Percentiles rank a stretch among this genome's conserved stretches.
Evolutionary conservation across 2,113 vertebrate genomes (phyloP).

Genomic region (Sylvietta virens): DNA sequence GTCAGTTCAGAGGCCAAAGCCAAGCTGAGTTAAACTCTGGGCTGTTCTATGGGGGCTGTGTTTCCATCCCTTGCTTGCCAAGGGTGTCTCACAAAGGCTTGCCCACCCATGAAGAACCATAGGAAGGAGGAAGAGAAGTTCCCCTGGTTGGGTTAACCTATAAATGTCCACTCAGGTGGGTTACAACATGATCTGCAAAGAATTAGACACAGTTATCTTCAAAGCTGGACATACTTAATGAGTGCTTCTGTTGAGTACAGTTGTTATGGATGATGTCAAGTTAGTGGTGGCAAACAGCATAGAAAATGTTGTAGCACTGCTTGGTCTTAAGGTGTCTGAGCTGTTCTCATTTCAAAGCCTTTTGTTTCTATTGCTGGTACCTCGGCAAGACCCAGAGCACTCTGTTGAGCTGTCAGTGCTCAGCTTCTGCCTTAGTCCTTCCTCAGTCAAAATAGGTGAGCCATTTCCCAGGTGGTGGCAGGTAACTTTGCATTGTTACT

Average conservation of each 20-base stretch:
- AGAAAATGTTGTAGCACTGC: fast-evolving
- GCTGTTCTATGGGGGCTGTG: not conserved
- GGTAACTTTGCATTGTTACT: not conserved
- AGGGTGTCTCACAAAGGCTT: not conserved
- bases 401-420: not conserved
- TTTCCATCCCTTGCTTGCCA: not conserved
- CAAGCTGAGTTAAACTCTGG: not conserved
- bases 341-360: not conserved
- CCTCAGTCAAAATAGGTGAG: not conserved
- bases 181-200: not conserved
- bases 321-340: not conserved
- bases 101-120: not conserved
- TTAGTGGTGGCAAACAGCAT: not conserved
- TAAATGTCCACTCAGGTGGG: not conserved
- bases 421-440: not conserved
- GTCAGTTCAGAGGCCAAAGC: not conserved
- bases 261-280: not conserved
- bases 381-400: not conserved
- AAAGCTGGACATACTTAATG: not conserved
- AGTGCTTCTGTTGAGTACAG: not conserved
- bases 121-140: not conserved
- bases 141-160: not conserved
- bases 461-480: not conserved
- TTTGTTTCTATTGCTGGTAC: not conserved
- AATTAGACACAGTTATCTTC: not conserved